phyloP scores from a whole-genome alignment of 2,797 vertebrate species.

The Acipenser oxyrinchus region DNA sequence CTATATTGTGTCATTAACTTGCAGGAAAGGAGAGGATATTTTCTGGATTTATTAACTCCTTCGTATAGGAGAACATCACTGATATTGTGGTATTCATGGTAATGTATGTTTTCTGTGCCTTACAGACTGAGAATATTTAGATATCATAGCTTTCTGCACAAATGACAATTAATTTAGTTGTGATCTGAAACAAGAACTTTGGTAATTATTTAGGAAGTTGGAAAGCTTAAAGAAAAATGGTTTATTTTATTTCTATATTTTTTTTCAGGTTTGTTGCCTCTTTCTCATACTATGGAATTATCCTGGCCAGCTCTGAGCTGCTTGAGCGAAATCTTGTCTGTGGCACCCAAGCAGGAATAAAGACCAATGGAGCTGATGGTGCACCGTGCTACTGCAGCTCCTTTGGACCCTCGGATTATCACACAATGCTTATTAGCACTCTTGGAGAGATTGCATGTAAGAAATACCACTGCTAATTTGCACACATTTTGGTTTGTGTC shows the following conservation, averaged over 20 bases:
- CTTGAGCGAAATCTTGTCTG: slow-evolving; percentile 79
- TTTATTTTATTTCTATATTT: not conserved
- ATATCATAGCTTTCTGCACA: not conserved
- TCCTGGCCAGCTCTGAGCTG: slow-evolving; percentile 80
- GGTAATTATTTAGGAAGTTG: not conserved
- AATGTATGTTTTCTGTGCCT: slow-evolving; percentile 31
- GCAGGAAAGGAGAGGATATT: slow-evolving; percentile 71
- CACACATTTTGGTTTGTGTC: not conserved
- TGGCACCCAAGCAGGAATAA: slow-evolving; percentile 23
- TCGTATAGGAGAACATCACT: slow-evolving; percentile 72
- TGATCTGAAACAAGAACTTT: no score
- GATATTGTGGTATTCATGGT: slow-evolving; percentile 91
- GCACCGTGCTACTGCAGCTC: slow-evolving; percentile 69
- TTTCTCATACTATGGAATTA: slow-evolving; percentile 81
- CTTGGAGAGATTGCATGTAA: slow-evolving; percentile 77
- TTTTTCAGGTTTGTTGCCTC: slow-evolving; percentile 81
- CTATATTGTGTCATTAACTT: slow-evolving; percentile 19
- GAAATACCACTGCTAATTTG: slow-evolving; percentile 1
- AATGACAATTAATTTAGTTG: no score
- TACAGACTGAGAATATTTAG: no score
- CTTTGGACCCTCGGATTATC: slow-evolving; percentile 66
- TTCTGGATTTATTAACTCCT: slow-evolving; percentile 64
- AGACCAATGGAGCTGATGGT: slow-evolving; percentile 5
- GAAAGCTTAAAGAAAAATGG: not conserved
- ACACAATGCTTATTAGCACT: slow-evolving; percentile 83